Percentiles rank a stretch among this genome's conserved stretches.
Evolutionary conservation across 2,113 vertebrate species (phyloP).

Genomic region (Anguilla rostrata): DNA sequence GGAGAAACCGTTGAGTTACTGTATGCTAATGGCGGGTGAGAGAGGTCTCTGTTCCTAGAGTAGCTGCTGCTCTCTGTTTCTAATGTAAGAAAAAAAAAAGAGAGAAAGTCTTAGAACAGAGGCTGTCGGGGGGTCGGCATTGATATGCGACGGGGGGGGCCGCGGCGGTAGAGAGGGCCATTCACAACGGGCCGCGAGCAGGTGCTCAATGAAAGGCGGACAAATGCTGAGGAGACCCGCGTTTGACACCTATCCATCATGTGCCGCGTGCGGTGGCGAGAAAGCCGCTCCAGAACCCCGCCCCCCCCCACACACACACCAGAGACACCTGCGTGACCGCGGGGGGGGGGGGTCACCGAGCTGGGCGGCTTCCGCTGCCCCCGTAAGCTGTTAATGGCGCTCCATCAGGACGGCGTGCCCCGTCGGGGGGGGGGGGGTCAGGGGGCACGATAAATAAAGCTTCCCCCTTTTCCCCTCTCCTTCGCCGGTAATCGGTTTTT

Average conservation of each 20-base stretch:
- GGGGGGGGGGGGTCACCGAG: conserved; percentile 20
- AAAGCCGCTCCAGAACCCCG: conserved; percentile 21
- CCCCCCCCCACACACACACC: background rate
- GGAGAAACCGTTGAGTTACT: background rate
- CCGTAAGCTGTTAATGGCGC: conserved; percentile 24
- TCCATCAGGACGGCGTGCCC: background rate
- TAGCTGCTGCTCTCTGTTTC: background rate
- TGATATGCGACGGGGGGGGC: conserved; percentile 21
- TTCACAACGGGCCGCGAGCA: conserved; percentile 22
- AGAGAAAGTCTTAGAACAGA: background rate
- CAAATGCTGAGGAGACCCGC: conserved; percentile 37
- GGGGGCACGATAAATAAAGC: conserved; percentile 10
- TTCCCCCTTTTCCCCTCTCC: background rate
- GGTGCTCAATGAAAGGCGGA: conserved; percentile 40
- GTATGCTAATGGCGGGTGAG: conserved; percentile 14
- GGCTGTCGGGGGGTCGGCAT: background rate
- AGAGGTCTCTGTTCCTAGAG: background rate
- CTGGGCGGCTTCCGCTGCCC: background rate
- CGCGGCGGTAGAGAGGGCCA: conserved; percentile 1
- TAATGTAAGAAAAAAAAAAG: background rate
- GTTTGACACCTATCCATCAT: conserved; percentile 39
- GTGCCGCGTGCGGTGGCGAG: conserved; percentile 12
- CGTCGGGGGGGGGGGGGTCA: too few relatives aligned
- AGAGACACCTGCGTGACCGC: conserved; percentile 12
- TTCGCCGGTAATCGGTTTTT: background rate